These are phyloP conservation scores for Aulostomus chinensis DNA, from an alignment of 2,797 vertebrate species.

Conservation along the genomic window DNA sequence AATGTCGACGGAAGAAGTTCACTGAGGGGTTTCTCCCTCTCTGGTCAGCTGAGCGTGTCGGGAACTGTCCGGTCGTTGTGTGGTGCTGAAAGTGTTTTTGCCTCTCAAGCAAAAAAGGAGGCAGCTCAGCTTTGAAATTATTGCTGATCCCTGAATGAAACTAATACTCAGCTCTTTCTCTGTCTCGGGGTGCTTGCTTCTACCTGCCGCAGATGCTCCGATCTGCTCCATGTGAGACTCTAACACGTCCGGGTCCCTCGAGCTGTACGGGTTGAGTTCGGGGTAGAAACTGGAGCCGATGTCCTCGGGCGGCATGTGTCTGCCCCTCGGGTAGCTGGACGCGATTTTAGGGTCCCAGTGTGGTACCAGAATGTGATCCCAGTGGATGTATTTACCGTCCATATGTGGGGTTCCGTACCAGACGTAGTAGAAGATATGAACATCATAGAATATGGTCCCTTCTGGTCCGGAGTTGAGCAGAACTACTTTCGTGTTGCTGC, in stretches of 20 bases:
- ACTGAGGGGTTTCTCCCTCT: too few relatives aligned
- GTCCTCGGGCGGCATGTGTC: conserved; percentile 88
- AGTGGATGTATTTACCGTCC: conserved; percentile 86
- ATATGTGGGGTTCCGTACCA: conserved; percentile 86
- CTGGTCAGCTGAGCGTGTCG: neutral
- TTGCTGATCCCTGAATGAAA: too few relatives aligned
- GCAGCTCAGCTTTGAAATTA: neutral
- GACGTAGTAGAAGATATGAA: conserved; percentile 89
- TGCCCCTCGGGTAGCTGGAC: conserved; percentile 89
- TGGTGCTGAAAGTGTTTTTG: conserved; percentile 66
- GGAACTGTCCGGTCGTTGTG: conserved; percentile 71
- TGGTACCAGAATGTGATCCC: conserved; percentile 90
- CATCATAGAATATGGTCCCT: conserved; percentile 83
- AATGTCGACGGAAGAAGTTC: too few relatives aligned
- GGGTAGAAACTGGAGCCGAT: conserved; percentile 90
- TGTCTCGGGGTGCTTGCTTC: neutral
- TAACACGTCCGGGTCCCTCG: conserved; percentile 85
- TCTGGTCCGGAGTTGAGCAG: conserved; percentile 73
- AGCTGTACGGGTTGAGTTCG: conserved; percentile 87
- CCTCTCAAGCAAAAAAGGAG: too few relatives aligned
- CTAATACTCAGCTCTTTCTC: neutral
- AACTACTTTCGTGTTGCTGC: conserved; percentile 62
- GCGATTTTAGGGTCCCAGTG: conserved; percentile 94
- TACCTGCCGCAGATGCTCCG: conserved; percentile 86
- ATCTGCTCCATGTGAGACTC: conserved; percentile 91